These are phyloP conservation scores for Eulemur rubriventer DNA, from an alignment of 2,797 vertebrate species.

Conservation along the genomic window DNA sequence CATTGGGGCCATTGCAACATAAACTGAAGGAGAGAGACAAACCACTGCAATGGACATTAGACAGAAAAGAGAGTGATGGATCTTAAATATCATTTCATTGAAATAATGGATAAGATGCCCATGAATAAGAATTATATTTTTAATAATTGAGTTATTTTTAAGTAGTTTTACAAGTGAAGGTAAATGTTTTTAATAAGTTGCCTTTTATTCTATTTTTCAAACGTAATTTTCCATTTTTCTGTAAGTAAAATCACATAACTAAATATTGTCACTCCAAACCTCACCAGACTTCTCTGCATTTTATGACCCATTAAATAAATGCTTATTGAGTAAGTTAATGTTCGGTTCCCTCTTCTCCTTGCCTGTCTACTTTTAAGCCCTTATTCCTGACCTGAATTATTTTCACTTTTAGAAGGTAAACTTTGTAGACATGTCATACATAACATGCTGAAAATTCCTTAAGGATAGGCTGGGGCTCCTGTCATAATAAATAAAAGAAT, in stretches of 20 bases:
- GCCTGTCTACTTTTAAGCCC: not conserved
- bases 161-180: not conserved
- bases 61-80: not conserved
- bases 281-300: not conserved
- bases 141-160: not conserved
- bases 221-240: not conserved
- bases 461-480: not conserved
- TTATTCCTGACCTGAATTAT: not conserved
- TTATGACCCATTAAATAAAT: not conserved
- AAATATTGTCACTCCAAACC: not conserved
- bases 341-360: not conserved
- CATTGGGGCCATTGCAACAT: not conserved
- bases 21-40: not conserved
- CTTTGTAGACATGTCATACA: not conserved
- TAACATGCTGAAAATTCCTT: slow-evolving; percentile 19
- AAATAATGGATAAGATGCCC: not conserved
- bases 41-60: not conserved
- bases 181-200: not conserved
- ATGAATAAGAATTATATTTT: not conserved
- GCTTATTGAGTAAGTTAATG: not conserved
- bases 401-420: slow-evolving; percentile 25
- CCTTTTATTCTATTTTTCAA: not conserved
- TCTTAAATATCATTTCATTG: not conserved
- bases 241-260: slow-evolving; percentile 16
- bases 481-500: no score